Conservation (phyloP, 1,140 invertebrate genomes). For the Mesaphorura yosii region DNA sequence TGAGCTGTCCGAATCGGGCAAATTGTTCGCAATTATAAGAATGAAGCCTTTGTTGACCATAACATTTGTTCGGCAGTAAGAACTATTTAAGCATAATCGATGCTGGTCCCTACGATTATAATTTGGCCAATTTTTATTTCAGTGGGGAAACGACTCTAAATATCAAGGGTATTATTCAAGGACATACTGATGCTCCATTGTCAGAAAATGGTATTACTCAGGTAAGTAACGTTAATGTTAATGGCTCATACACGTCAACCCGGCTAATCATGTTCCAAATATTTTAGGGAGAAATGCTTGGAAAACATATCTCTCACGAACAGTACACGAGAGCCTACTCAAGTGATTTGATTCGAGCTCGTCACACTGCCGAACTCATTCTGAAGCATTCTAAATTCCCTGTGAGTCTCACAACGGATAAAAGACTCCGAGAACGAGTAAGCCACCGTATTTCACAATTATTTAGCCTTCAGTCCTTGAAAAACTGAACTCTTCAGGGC, state of each 20-base stretch:
- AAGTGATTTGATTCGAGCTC: constrained; percentile 19
- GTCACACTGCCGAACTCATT: constrained; percentile 19
- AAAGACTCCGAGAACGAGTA: constrained; percentile 23
- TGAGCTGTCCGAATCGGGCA: too few species aligned
- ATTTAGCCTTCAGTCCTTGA: not conserved
- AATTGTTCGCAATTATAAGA: too few species aligned
- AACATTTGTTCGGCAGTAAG: constrained; percentile 27
- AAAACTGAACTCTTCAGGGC: too few species aligned
- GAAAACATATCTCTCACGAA: constrained; percentile 4
- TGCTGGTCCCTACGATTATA: not conserved
- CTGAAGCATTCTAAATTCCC: constrained; percentile 6
- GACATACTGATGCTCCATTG: constrained; percentile 18
- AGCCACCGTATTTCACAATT: not conserved
- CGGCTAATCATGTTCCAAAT: too few species aligned
- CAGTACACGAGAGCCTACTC: constrained; percentile 15
- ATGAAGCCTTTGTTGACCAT: constrained; percentile 8
- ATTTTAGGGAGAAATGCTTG: constrained; percentile 20
- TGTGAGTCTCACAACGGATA: constrained; percentile 1
- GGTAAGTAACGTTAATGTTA: too few species aligned
- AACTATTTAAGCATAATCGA: not conserved
- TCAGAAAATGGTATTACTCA: constrained; percentile 19
- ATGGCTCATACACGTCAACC: too few species aligned
- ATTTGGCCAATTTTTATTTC: not conserved
- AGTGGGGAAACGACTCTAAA: constrained; percentile 27
- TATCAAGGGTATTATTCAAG: constrained; percentile 19